Evolutionary conservation across 2,113 vertebrate species (phyloP).

Genomic region (Protomyctophum bolini): DNA sequence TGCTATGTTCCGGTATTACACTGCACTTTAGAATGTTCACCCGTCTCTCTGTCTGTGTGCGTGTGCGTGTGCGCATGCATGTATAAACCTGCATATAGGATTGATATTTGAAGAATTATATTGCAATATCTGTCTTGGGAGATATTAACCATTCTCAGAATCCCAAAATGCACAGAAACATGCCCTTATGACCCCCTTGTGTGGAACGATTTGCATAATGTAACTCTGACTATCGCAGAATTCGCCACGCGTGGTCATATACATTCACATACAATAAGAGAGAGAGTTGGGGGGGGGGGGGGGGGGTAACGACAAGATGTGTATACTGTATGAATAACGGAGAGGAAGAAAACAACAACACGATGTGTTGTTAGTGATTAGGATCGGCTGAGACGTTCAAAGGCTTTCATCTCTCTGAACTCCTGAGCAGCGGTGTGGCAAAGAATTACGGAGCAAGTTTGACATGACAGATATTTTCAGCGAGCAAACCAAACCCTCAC

Average conservation of each 20-base stretch:
- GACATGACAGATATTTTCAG: conserved; percentile 39
- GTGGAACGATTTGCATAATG: no score
- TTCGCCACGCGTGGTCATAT: not conserved
- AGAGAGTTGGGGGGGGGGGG: not conserved
- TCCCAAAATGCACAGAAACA: no score
- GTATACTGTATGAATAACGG: conserved; percentile 24
- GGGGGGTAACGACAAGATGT: not conserved
- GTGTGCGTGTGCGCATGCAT: no score
- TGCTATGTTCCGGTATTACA: no score
- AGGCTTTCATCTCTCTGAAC: conserved; percentile 53
- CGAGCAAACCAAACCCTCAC: no score
- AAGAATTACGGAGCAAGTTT: conserved; percentile 51
- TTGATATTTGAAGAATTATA: no score
- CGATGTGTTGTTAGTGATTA: conserved; percentile 52
- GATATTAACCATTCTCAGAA: no score
- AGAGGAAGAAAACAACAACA: conserved; percentile 3
- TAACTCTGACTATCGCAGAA: not conserved
- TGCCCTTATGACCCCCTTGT: no score
- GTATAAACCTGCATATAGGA: no score
- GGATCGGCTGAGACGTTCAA: conserved; percentile 53
- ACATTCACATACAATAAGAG: not conserved
- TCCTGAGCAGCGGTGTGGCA: conserved; percentile 28
- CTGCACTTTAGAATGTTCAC: no score
- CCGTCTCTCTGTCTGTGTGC: no score
- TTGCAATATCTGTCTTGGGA: no score